These are phyloP conservation scores for Drosophila fungiperda DNA, from an alignment of 2,888 invertebrate species.

Conservation along the genomic window DNA sequence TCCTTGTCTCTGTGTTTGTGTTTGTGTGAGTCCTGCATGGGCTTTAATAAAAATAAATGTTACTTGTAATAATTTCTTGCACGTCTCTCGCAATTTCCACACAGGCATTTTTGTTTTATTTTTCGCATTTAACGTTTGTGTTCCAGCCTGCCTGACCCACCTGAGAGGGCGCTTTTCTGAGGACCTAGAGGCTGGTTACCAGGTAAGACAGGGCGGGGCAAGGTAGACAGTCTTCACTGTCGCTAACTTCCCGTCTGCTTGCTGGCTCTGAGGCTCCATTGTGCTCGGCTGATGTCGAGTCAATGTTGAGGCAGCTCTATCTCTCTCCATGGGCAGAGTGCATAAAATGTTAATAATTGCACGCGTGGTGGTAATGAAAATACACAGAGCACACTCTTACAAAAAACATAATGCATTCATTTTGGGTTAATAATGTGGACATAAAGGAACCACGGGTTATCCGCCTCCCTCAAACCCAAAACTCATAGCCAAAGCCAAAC, in stretches of 20 bases:
- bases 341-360: constrained; percentile 79
- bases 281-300: constrained; percentile 42
- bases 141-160: constrained; percentile 8
- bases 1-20: neutral
- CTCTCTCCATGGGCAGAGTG: constrained; percentile 50
- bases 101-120: constrained; percentile 42
- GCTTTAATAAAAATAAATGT: constrained; percentile 80
- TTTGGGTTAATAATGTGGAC: constrained; percentile 72
- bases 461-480: neutral
- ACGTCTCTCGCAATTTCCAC: constrained; percentile 72
- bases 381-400: constrained; percentile 38
- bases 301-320: constrained; percentile 26
- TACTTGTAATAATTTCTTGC: constrained; percentile 76
- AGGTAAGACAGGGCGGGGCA: neutral
- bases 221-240: constrained; percentile 15
- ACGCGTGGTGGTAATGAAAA: constrained; percentile 77
- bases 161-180: neutral
- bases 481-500: neutral
- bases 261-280: constrained; percentile 41
- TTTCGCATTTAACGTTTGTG: constrained; percentile 61
- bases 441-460: constrained; percentile 36
- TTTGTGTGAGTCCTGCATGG: constrained; percentile 43
- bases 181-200: neutral
- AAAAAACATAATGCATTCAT: constrained; percentile 70
- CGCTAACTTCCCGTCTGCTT: constrained; percentile 61